These are phyloP conservation scores for Gasterosteus aculeatus DNA, from an alignment of 2,113 vertebrate species.

Conservation along the genomic window DNA sequence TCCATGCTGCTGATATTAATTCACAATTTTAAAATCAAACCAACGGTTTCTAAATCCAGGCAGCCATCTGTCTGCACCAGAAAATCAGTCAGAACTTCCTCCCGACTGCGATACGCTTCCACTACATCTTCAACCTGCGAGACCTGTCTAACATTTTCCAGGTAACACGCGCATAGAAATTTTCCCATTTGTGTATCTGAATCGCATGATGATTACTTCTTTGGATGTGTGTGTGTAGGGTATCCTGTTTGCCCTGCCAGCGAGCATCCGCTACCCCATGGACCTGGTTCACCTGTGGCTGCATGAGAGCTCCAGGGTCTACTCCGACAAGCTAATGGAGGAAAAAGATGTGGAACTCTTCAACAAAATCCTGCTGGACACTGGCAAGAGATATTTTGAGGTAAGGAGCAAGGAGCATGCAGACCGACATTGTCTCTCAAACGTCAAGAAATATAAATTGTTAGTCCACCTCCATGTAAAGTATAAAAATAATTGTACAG, in stretches of 20 bases:
- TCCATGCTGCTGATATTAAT: no score
- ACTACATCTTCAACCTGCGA: constrained; percentile 85
- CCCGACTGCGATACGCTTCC: constrained; percentile 82
- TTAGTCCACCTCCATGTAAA: no score
- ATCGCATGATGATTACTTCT: not conserved
- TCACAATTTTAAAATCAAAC: not conserved
- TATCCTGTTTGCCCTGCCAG: constrained; percentile 76
- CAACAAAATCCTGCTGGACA: constrained; percentile 81
- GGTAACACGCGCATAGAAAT: constrained; percentile 57
- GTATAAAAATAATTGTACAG: no score
- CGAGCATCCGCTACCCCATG: constrained; percentile 75
- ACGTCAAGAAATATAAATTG: not conserved
- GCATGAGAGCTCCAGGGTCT: constrained; percentile 80
- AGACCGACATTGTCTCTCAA: not conserved
- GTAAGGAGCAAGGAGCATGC: constrained; percentile 33
- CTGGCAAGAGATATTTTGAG: constrained; percentile 82
- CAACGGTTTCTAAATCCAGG: constrained; percentile 59
- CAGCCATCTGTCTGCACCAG: constrained; percentile 83
- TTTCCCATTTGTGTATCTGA: not conserved
- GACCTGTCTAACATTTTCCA: constrained; percentile 81
- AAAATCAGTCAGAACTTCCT: constrained; percentile 87
- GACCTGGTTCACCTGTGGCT: constrained; percentile 82
- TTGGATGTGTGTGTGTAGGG: constrained; percentile 65
- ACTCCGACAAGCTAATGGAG: constrained; percentile 83
- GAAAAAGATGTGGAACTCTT: constrained; percentile 83